phyloP scores from a whole-genome alignment of 2,113 vertebrate genomes.

The Thalassarche chlororhynchos region DNA sequence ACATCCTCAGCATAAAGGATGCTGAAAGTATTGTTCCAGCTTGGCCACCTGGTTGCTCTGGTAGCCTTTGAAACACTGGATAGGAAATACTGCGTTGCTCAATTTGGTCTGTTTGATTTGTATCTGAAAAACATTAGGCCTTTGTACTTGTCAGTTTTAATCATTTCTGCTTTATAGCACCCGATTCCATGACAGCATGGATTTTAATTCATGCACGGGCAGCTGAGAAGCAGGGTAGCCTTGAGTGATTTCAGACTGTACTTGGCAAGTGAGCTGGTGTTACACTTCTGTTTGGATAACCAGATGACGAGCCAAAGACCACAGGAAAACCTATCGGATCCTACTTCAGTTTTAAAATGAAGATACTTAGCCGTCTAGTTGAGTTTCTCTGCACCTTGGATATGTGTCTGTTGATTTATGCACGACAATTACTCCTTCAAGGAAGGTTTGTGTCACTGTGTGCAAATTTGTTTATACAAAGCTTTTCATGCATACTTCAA shows the following conservation, averaged over 20 bases:
- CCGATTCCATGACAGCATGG: not conserved
- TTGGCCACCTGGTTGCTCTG: not conserved
- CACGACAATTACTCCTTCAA: not conserved
- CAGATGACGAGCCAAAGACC: not conserved
- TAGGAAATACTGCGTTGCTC: not conserved
- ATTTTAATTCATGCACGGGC: not conserved
- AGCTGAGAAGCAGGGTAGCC: not conserved
- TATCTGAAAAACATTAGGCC: not conserved
- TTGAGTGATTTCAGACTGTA: not conserved
- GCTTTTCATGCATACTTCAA: not conserved
- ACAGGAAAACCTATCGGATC: not conserved
- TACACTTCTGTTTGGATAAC: not conserved
- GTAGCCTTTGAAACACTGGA: not conserved
- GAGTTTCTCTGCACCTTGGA: not conserved
- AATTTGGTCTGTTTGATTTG: not conserved
- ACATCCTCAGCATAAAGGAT: not conserved
- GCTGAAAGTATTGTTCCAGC: not conserved
- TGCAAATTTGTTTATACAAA: not conserved
- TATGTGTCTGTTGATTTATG: not conserved
- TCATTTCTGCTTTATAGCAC: not conserved
- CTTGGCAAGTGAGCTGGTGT: not conserved
- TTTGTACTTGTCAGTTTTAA: not conserved
- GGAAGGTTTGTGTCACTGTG: not conserved
- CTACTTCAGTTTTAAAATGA: not conserved
- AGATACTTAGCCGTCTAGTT: rapidly evolving